Evolutionary conservation across 2,113 vertebrate genomes (phyloP).

Genomic region (Meles meles): DNA sequence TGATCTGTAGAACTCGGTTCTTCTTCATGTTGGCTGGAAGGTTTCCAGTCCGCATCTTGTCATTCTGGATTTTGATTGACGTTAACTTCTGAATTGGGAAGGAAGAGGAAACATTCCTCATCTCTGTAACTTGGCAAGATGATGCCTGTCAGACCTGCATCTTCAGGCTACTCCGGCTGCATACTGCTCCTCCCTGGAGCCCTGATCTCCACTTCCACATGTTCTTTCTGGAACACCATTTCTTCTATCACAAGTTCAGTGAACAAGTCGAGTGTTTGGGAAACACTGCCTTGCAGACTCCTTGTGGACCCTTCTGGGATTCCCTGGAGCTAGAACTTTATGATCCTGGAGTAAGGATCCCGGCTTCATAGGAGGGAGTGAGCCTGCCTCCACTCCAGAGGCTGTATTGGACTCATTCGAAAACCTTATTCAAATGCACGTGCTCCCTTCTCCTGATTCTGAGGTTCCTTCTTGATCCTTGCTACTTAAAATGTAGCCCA

Average conservation of each 20-base stretch:
- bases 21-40: constrained; percentile 99
- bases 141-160: background rate
- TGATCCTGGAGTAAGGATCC: background rate
- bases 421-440: background rate
- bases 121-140: background rate
- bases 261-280: background rate
- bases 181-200: background rate
- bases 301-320: background rate
- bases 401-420: background rate
- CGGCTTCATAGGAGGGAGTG: background rate
- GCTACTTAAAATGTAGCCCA: background rate
- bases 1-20: constrained; percentile 98
- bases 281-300: background rate
- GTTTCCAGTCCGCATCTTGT: constrained; percentile 99
- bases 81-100: constrained; percentile 90
- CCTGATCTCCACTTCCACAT: background rate
- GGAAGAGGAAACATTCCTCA: background rate
- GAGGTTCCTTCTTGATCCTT: background rate
- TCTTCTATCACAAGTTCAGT: background rate
- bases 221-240: background rate
- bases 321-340: background rate
- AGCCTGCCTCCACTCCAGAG: background rate
- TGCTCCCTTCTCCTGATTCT: background rate
- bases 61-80: constrained; percentile 99
- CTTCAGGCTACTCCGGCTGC: background rate